phyloP scores from a whole-genome alignment of 2,797 vertebrate species.

The Neomorphus geoffroyi region DNA sequence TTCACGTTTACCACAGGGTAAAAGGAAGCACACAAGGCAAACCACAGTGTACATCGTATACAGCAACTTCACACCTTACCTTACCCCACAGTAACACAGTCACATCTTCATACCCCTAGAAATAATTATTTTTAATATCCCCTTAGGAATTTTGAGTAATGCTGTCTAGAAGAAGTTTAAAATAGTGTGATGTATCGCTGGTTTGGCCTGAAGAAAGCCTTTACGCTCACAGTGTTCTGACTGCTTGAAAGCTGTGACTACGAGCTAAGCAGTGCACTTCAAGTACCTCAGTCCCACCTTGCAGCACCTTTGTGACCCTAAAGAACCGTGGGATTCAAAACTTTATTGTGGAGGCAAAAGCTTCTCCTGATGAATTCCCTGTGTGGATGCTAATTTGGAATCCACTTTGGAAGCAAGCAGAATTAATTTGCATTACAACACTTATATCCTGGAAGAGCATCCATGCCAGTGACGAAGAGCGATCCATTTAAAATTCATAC shows the following conservation, averaged over 20 bases:
- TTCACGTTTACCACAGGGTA: background rate
- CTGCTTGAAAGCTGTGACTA: background rate
- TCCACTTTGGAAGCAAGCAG: background rate
- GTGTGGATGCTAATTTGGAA: background rate
- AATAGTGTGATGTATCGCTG: background rate
- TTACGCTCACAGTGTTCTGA: background rate
- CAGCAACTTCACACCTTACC: conserved; percentile 1
- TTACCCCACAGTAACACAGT: background rate
- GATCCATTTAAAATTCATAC: background rate
- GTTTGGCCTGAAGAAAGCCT: background rate
- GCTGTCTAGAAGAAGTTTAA: background rate
- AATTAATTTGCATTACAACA: conserved; percentile 41
- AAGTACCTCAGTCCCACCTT: background rate
- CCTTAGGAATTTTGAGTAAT: background rate
- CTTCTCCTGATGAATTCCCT: background rate
- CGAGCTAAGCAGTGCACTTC: background rate
- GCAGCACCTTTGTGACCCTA: background rate
- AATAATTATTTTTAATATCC: background rate
- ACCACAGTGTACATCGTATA: background rate
- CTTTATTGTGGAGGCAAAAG: background rate
- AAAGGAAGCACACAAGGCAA: background rate
- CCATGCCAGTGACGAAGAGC: accelerated
- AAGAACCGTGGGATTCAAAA: background rate
- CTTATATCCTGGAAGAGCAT: background rate
- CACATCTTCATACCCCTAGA: background rate